Evolutionary conservation across 2,113 vertebrate species (phyloP).

Genomic region (Cisticola juncidis): DNA sequence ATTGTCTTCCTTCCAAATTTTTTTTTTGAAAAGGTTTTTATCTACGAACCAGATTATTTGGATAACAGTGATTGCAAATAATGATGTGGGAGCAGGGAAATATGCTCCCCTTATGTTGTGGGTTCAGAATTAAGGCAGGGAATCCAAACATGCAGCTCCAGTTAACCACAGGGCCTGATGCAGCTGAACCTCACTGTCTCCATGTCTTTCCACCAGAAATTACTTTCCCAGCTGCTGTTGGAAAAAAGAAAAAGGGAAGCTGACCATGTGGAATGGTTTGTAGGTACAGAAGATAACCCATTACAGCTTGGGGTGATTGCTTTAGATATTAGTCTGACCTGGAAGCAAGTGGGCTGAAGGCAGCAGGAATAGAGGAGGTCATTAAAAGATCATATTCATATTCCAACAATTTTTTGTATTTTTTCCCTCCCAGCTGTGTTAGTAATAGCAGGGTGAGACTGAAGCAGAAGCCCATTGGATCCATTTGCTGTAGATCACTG

Average conservation of each 20-base stretch:
- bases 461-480: neutral
- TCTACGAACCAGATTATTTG: slow-evolving; percentile 57
- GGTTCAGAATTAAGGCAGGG: slow-evolving; percentile 37
- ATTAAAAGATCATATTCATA: neutral
- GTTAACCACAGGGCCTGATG: slow-evolving; percentile 48
- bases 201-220: slow-evolving; percentile 37
- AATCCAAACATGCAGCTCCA: slow-evolving; percentile 48
- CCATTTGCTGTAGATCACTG: neutral
- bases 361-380: neutral
- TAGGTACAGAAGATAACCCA: slow-evolving; percentile 7
- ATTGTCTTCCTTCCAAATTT: neutral
- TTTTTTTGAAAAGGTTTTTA: slow-evolving; percentile 8
- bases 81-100: slow-evolving; percentile 46
- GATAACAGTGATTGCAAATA: slow-evolving; percentile 51
- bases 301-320: neutral
- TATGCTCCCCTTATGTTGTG: slow-evolving; percentile 57
- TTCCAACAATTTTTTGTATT: neutral
- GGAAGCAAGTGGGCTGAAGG: neutral
- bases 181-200: neutral
- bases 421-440: neutral
- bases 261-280: neutral
- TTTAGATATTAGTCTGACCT: slow-evolving; percentile 20
- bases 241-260: neutral
- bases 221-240: slow-evolving; percentile 43
- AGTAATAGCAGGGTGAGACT: neutral